Conservation (phyloP, 2,888 invertebrate species). For the Melanchra persicariae region DNA sequence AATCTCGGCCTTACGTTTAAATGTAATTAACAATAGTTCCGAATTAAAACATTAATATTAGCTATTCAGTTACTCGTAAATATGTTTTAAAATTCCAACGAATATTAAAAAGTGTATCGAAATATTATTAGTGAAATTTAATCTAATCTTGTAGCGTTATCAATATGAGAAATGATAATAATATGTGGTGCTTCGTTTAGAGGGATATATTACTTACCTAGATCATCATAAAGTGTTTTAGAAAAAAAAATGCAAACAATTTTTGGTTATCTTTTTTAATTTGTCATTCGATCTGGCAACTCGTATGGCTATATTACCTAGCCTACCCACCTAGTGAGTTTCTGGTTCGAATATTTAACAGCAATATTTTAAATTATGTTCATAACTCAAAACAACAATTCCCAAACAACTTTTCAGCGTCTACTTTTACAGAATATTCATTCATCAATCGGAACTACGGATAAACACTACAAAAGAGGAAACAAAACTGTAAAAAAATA, state of each 20-base stretch:
- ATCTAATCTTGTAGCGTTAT: slow-evolving; percentile 22
- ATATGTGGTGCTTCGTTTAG: slow-evolving; percentile 23
- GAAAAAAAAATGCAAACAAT: too few relatives aligned
- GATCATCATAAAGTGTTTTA: neutral
- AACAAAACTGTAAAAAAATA: neutral
- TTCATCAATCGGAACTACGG: neutral
- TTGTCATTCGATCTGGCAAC: neutral
- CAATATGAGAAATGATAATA: slow-evolving; percentile 41
- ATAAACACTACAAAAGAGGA: neutral
- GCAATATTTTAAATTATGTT: too few relatives aligned
- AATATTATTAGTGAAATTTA: slow-evolving; percentile 7
- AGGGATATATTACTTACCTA: neutral
- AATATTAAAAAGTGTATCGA: too few relatives aligned
- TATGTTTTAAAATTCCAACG: too few relatives aligned
- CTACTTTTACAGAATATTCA: neutral
- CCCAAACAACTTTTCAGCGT: neutral
- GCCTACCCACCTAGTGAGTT: too few relatives aligned
- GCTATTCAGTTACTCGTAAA: too few relatives aligned
- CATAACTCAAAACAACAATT: too few relatives aligned
- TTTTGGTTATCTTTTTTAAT: too few relatives aligned
- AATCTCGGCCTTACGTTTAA: too few relatives aligned
- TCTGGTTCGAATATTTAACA: neutral
- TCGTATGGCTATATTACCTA: too few relatives aligned
- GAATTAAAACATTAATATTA: too few relatives aligned
- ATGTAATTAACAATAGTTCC: too few relatives aligned